Conservation (phyloP, 1,140 invertebrate genomes). For the Dendroctonus ponderosae region DNA sequence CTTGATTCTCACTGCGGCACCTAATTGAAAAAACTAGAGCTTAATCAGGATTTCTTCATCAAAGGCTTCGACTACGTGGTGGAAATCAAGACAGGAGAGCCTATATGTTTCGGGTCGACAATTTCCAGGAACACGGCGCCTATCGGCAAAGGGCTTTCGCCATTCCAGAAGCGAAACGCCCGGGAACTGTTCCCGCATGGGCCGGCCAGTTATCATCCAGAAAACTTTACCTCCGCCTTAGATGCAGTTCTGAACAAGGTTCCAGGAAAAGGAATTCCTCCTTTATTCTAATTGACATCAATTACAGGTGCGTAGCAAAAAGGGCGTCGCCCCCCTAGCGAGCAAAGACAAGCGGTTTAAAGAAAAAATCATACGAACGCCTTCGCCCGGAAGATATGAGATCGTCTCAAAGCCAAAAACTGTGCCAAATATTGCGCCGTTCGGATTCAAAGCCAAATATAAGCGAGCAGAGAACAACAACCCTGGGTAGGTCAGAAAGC, state of each 20-base stretch:
- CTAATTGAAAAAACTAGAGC: background rate
- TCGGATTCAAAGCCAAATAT: conserved; percentile 20
- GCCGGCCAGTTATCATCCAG: conserved; percentile 35
- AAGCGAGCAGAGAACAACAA: conserved; percentile 14
- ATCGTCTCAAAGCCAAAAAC: background rate
- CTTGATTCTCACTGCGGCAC: background rate
- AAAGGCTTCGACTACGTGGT: conserved; percentile 44
- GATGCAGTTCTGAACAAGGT: conserved; percentile 33
- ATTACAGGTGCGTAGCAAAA: conserved; percentile 32
- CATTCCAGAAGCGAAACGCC: conserved; percentile 38
- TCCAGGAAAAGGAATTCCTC: background rate
- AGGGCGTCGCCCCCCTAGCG: conserved; percentile 31
- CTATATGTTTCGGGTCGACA: conserved; percentile 41
- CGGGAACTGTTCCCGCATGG: conserved; percentile 29
- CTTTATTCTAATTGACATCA: too few relatives aligned
- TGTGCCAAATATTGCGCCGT: conserved; percentile 20
- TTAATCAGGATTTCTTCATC: conserved; percentile 22
- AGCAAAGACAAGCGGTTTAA: conserved; percentile 38
- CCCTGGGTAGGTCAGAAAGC: conserved; percentile 26
- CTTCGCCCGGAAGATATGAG: conserved; percentile 40
- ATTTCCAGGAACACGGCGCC: conserved; percentile 35
- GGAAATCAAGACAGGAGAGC: conserved; percentile 26
- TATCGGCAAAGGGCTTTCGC: conserved; percentile 37
- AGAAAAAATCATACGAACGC: conserved; percentile 35
- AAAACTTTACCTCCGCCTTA: conserved; percentile 30